Percentiles rank a stretch among this genome's conserved stretches.
Evolutionary conservation across 2,797 vertebrate species (phyloP).

Genomic region (Hapalemur alaotrensis): DNA sequence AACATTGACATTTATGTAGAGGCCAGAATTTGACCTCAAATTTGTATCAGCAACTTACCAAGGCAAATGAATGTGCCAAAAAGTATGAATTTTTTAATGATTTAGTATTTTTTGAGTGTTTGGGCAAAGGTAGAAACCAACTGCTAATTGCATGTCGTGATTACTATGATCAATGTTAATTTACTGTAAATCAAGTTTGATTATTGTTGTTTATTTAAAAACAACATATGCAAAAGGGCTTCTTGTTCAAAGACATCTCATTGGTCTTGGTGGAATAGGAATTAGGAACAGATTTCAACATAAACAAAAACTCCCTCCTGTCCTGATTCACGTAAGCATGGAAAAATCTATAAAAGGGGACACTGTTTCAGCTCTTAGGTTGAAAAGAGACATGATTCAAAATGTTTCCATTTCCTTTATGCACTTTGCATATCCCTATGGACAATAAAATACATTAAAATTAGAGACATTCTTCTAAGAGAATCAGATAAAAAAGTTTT

Average conservation of each 20-base stretch:
- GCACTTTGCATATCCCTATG: not conserved
- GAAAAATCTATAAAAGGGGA: constrained; percentile 8
- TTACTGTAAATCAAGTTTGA: constrained; percentile 50
- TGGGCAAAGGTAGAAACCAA: constrained; percentile 46
- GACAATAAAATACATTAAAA: not conserved
- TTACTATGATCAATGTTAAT: constrained; percentile 57
- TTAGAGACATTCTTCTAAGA: not conserved
- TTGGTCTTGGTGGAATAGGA: constrained; percentile 39
- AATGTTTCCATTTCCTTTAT: not conserved
- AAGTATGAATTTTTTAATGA: not conserved
- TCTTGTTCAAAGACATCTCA: constrained; percentile 50
- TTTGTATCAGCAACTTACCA: not conserved
- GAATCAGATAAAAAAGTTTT: not conserved
- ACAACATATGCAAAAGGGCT: constrained; percentile 58
- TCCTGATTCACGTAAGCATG: not conserved
- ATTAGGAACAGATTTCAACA: constrained; percentile 65
- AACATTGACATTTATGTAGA: not conserved
- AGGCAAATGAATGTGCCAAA: not conserved
- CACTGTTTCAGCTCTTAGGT: not conserved
- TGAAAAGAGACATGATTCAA: not conserved
- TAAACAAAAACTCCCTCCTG: constrained; percentile 30
- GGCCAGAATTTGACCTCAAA: not conserved
- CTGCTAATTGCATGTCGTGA: constrained; percentile 37
- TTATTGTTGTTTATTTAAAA: constrained; percentile 63
- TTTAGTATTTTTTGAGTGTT: constrained; percentile 42